phyloP scores from a whole-genome alignment of 2,797 vertebrate genomes.

The Crocodylus rhombifer region DNA sequence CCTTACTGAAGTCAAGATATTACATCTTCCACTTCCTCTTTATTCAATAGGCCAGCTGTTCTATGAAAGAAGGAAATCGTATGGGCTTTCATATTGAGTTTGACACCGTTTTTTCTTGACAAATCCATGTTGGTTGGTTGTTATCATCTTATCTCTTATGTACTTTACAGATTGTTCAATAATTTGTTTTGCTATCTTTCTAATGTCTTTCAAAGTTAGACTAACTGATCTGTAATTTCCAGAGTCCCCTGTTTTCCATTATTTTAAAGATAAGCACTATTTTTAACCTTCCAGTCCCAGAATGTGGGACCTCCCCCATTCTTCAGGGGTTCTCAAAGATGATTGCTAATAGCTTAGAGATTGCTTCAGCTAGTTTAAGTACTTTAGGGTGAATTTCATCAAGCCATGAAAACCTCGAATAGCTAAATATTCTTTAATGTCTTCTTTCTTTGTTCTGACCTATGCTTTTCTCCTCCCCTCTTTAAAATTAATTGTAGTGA shows the following conservation, averaged over 20 bases:
- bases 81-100: neutral
- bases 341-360: neutral
- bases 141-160: neutral
- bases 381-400: slow-evolving; percentile 1
- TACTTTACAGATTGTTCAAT: slow-evolving; percentile 1
- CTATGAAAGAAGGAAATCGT: slow-evolving; percentile 18
- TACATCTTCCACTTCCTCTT: neutral
- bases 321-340: neutral
- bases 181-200: neutral
- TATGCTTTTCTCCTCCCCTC: neutral
- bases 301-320: neutral
- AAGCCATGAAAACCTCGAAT: neutral
- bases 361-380: neutral
- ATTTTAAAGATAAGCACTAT: neutral
- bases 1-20: neutral
- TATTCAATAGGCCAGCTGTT: neutral
- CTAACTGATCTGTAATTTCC: neutral
- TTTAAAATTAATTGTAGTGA: slow-evolving; percentile 3
- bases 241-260: no score
- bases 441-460: slow-evolving; percentile 9
- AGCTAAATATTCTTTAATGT: slow-evolving; percentile 12
- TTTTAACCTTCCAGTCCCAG: neutral
- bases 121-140: neutral
- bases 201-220: slow-evolving; percentile 21
- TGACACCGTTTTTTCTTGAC: neutral